These are phyloP conservation scores for Leucophora obtusa DNA, from an alignment of 2,888 invertebrate genomes.

Conservation along the genomic window DNA sequence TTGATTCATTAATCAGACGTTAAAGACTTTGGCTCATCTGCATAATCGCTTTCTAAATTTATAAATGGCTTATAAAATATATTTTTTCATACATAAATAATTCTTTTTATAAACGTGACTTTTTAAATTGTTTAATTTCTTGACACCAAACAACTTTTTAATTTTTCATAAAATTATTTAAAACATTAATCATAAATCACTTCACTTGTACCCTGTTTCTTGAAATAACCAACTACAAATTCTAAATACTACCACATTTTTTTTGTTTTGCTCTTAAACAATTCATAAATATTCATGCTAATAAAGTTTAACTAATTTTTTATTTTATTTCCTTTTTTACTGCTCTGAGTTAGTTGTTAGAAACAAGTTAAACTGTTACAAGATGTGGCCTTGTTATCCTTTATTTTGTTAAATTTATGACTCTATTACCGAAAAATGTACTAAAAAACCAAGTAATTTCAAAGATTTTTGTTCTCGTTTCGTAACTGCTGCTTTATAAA, in stretches of 20 bases:
- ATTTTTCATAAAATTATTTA: neutral
- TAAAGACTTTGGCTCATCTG: too few relatives aligned
- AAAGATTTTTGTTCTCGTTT: neutral
- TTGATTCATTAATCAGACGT: too few relatives aligned
- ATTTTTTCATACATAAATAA: too few relatives aligned
- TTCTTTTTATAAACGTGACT: too few relatives aligned
- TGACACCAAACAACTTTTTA: neutral
- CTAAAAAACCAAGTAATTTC: neutral
- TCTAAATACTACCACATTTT: neutral
- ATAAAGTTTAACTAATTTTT: constrained; percentile 33
- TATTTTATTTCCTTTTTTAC: neutral
- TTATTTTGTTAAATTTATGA: constrained; percentile 54
- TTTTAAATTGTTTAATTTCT: too few relatives aligned
- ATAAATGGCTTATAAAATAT: too few relatives aligned
- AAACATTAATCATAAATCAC: constrained; percentile 1
- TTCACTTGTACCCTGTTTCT: neutral
- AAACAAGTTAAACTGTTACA: constrained; percentile 51
- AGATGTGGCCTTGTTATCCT: constrained; percentile 59
- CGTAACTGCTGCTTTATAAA: neutral
- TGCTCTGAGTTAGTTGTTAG: constrained; percentile 1
- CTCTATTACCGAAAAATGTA: constrained; percentile 47
- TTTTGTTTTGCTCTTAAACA: neutral
- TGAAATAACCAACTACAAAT: neutral
- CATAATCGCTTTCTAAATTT: too few relatives aligned
- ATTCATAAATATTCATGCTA: constrained; percentile 46